Evolutionary conservation across 53 echinoderm and acorn worm species (phyloP), one percentile per base, ranked within the genome.

Genomic region (Holothuria scabra): DNA sequence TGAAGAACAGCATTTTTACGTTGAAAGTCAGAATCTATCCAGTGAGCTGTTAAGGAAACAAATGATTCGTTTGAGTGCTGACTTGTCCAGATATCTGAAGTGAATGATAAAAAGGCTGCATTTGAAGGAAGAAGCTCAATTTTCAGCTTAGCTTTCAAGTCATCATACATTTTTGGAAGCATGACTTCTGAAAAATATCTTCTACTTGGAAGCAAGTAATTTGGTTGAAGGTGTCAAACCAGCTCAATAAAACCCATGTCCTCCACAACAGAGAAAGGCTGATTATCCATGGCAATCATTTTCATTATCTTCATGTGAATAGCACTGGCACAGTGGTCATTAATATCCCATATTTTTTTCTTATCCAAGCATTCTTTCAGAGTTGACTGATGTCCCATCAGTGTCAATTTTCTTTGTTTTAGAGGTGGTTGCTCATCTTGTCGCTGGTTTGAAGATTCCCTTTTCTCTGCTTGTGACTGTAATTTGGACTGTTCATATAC

Each of bases 11-110:
- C 80, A 79, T 79, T 58, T 4, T 33, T 32, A 0, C 71, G 0
- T 18, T 31, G n/a, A 37, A 70, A 70, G 0, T 32, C 41, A 23
- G 32, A 3, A 31, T 70, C 38, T 35, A 79, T 38, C 80, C 80
- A 79, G 21, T 79, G 80, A 1, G 28, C 76, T 6, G 3, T 46
- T 12, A 76, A 55, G 56, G 76, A 76, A 0, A 76, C 32, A 32
- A 55, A 76, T 0, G 76, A 0, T 76, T 76, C 76, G 2, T 76
- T 76, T 23, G 76, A 0, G 2, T 25, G 25, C n/a, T 25, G 76
- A 56, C 76, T 46, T 46, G 52, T 76, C 76, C 76, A 49, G 2
- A 76, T 55, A 28, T 76, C 76, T 52, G 76, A 76, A 2, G 76
- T 76, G 10, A 76, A 76, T 23, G 76, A 76, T 1, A 76, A 1